Evolutionary conservation across 2,113 vertebrate genomes (phyloP).

Genomic region (Natator depressus): DNA sequence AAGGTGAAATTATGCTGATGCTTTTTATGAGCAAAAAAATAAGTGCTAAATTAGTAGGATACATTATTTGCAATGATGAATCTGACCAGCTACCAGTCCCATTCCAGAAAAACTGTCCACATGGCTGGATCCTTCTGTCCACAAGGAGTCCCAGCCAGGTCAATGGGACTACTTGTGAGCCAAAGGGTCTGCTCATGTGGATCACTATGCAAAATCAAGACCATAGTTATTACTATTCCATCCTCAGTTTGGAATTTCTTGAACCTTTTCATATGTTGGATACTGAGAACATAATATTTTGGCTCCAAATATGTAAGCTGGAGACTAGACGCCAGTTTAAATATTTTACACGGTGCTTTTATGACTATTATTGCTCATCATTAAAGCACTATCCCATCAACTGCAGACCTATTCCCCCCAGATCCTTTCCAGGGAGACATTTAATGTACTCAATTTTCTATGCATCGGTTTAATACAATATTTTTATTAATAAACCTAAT

Average conservation of each 20-base stretch:
- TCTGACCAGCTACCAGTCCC: not conserved
- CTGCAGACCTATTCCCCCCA: not conserved
- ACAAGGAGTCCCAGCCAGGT: not conserved
- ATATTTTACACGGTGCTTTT: not conserved
- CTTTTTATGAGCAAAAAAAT: not conserved
- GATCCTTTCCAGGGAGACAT: not conserved
- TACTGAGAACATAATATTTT: not conserved
- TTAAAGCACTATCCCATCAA: not conserved
- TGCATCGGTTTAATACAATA: not conserved
- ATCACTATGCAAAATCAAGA: not conserved
- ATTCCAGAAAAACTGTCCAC: too few relatives aligned
- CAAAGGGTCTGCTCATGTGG: not conserved
- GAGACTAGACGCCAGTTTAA: not conserved
- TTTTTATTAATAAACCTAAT: not conserved
- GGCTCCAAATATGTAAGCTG: not conserved
- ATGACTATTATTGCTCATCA: not conserved
- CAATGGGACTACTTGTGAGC: not conserved
- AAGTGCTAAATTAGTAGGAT: not conserved
- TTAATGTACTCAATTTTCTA: not conserved
- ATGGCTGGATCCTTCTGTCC: not conserved
- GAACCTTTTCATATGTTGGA: not conserved
- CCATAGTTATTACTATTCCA: not conserved
- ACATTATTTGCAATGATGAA: not conserved
- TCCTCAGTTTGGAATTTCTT: not conserved
- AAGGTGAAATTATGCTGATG: not conserved